A percentile compares a stretch with the other conserved stretches of the same genome.
phyloP scores from a whole-genome alignment of 2,888 invertebrate genomes.

The Linyphia triangularis region DNA sequence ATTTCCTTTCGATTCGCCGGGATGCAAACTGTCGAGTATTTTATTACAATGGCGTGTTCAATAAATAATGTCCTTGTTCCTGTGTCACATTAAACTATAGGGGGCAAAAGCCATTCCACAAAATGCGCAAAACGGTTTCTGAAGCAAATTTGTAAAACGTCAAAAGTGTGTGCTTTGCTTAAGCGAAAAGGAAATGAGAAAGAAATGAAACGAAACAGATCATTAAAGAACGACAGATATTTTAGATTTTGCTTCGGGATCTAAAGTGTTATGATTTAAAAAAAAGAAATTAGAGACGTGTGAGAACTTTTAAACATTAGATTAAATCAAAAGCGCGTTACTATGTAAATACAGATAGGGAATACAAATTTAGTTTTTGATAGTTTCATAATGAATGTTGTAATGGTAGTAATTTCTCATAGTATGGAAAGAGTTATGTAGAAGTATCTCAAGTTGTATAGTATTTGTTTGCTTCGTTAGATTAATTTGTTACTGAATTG shows the following conservation, averaged over 20 bases:
- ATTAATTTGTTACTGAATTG: too few species aligned
- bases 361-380: too few species aligned
- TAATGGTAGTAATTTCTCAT: too few species aligned
- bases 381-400: too few species aligned
- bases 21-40: conserved; percentile 12
- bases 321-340: too few species aligned
- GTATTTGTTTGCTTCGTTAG: too few species aligned
- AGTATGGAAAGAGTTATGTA: too few species aligned
- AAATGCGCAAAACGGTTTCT: conserved; percentile 3
- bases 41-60: conserved; percentile 20
- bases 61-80: conserved; percentile 7
- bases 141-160: background rate
- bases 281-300: background rate
- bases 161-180: background rate
- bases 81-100: background rate
- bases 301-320: background rate
- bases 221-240: background rate
- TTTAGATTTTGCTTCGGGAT: background rate
- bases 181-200: background rate
- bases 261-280: background rate
- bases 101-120: background rate
- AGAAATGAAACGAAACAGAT: background rate
- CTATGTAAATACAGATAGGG: too few species aligned
- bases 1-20: conserved; percentile 5
- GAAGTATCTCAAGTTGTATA: too few species aligned